Percentiles rank a stretch among this genome's conserved stretches.
Evolutionary conservation across 2,797 vertebrate species (phyloP).

Genomic region (Rhinogobio ventralis): DNA sequence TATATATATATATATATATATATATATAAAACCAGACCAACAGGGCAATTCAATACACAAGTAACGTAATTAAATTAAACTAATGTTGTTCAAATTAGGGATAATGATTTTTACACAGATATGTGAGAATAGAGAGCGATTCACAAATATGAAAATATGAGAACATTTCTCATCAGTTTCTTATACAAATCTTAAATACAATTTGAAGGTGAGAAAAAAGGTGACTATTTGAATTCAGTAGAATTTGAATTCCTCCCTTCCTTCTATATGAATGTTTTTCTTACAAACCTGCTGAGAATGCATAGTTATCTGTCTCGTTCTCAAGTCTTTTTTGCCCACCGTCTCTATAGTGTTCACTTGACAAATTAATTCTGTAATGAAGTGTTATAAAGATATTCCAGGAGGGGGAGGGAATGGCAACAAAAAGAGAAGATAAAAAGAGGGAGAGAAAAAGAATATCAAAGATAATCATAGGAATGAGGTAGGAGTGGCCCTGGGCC

Average conservation of each 20-base stretch:
- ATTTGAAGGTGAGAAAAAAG: constrained; percentile 25
- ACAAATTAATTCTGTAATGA: constrained; percentile 74
- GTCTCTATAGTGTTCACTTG: constrained; percentile 56
- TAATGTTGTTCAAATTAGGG: background rate
- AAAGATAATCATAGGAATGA: constrained; percentile 72
- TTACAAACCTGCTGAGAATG: constrained; percentile 27
- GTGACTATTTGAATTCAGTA: background rate
- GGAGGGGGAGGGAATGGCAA: constrained; percentile 35
- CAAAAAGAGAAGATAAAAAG: constrained; percentile 65
- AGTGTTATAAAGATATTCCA: constrained; percentile 73
- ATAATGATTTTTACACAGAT: background rate
- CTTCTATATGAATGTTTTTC: constrained; percentile 5
- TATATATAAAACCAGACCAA: background rate
- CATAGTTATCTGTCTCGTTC: constrained; percentile 51
- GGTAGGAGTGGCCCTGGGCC: constrained; percentile 75
- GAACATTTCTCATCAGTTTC: background rate
- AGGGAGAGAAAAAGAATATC: constrained; percentile 56
- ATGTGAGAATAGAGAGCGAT: constrained; percentile 7
- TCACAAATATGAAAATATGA: constrained; percentile 3
- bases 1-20: too few species aligned
- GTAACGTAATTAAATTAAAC: constrained; percentile 1
- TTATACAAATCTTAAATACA: constrained; percentile 16
- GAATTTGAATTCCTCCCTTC: too few species aligned
- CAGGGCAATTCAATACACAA: background rate
- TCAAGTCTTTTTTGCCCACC: constrained; percentile 50